These are phyloP conservation scores for Melolontha melolontha DNA, from an alignment of 2,888 invertebrate genomes.

Conservation along the genomic window DNA sequence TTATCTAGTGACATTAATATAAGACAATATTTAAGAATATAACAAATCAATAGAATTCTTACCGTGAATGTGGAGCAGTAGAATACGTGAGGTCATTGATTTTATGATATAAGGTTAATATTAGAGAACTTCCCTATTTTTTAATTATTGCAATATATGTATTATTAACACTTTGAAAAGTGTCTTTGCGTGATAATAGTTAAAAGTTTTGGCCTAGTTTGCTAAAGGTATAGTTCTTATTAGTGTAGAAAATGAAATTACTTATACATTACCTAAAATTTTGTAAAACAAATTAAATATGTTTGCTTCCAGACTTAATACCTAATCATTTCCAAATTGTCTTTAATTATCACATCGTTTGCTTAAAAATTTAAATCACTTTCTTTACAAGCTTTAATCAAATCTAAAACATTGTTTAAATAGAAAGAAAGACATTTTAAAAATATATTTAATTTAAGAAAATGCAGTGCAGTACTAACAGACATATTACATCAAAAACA, in stretches of 20 bases:
- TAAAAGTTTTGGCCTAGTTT: neutral
- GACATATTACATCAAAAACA: neutral
- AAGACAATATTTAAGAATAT: conserved; percentile 29
- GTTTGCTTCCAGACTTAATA: too few relatives aligned
- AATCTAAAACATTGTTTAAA: too few relatives aligned
- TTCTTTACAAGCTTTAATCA: too few relatives aligned
- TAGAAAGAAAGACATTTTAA: too few relatives aligned
- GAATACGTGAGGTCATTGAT: conserved; percentile 30
- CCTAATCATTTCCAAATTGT: too few relatives aligned
- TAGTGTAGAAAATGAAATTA: too few relatives aligned
- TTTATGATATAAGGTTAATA: conserved; percentile 27
- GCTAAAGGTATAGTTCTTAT: too few relatives aligned
- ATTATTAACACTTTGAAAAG: conserved; percentile 16
- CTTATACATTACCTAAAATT: too few relatives aligned
- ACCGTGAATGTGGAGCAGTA: conserved; percentile 25
- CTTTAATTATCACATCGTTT: too few relatives aligned
- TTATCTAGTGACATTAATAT: neutral
- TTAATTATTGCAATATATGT: neutral
- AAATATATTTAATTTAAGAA: too few relatives aligned
- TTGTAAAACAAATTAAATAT: too few relatives aligned
- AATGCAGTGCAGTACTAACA: neutral
- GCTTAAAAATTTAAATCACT: too few relatives aligned
- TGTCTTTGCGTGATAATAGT: neutral
- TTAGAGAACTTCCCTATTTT: conserved; percentile 20
- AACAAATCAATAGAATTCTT: conserved; percentile 25